Base-by-base conservation (phyloP, 53 echinoderm and acorn worm species). In the Astropecten irregularis region DNA sequence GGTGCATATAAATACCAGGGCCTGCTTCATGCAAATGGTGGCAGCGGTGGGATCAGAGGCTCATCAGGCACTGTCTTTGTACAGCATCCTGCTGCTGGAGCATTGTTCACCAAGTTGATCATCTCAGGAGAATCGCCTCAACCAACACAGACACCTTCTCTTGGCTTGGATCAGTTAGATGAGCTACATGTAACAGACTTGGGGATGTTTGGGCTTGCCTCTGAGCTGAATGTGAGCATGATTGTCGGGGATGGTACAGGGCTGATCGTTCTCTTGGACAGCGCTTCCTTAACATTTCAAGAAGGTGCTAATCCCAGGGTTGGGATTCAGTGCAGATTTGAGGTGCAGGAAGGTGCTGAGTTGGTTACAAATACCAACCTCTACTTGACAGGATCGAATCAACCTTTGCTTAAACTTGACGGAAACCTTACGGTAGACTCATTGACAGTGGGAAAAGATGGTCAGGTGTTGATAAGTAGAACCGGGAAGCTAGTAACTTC, bases 201-300 rank as follows among this genome's bases (percentile, higher is more conserved):
- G 73, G 87, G 89, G 10, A 72, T 52, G n/a, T 49, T 90, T 42
- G 73, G 49, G n/a, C 40, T 95, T n/a, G 37, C 54, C 11, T 58
- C 69, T 37, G 26, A 66, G 9, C 30, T 92, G 4, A 79, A 84
- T 25, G 76, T 92, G 19, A 66, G 33, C 18, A 52, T 35, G 15
- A 34, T 95, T 32, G 39, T 71, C 69, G 85, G 95, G 20, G 95
- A 95, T 77, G 66, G 71, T 15, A 85, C 83, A 26, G 95, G 95
- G 33, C 46, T 27, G 38, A 68, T 95, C 19, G 39, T 81, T 30
- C 8, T 95, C 20, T 32, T 18, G 72, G 47, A 40, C 18, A 81
- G 79, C 49, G 71, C 52, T 14, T 26, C 26, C 34, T 28, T 95
- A 9, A 42, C 23, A 31, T 38, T 95, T 9, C 51, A 65, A 44